phyloP scores from a whole-genome alignment of 2,888 invertebrate genomes.

The Cosmia trapezina region DNA sequence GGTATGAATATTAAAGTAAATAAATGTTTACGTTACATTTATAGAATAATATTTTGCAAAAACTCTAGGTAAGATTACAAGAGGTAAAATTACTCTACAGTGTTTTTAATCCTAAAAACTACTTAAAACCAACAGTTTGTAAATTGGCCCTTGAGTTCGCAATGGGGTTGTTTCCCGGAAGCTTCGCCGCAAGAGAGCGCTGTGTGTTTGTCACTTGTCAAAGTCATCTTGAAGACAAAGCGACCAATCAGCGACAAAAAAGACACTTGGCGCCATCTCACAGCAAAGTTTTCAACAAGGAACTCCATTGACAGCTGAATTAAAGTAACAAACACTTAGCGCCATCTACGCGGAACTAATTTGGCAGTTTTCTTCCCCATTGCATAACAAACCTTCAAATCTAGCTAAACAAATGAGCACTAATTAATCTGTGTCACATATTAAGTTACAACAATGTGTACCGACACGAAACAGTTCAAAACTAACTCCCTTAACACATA shows the following conservation, averaged over 20 bases:
- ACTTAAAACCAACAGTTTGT: background rate
- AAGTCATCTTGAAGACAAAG: no score
- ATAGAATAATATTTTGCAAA: background rate
- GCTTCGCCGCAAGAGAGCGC: no score
- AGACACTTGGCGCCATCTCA: no score
- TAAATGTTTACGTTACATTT: background rate
- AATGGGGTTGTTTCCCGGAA: background rate
- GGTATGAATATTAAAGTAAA: conserved; percentile 6
- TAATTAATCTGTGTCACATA: conserved; percentile 25
- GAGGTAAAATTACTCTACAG: background rate
- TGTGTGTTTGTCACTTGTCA: no score
- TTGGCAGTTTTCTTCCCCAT: no score
- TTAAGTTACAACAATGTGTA: conserved; percentile 19
- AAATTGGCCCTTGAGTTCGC: background rate
- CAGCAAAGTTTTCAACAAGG: no score
- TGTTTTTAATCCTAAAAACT: background rate
- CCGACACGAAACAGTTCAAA: conserved; percentile 32
- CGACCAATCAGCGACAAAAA: no score
- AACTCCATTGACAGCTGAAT: no score
- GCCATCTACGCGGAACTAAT: no score
- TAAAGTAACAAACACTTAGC: no score
- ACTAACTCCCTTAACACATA: conserved; percentile 27
- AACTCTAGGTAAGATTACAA: background rate
- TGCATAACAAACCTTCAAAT: conserved; percentile 13
- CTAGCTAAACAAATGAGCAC: conserved; percentile 31